Conservation (phyloP, 2,797 vertebrate genomes). For the Coregonus ussuriensis region DNA sequence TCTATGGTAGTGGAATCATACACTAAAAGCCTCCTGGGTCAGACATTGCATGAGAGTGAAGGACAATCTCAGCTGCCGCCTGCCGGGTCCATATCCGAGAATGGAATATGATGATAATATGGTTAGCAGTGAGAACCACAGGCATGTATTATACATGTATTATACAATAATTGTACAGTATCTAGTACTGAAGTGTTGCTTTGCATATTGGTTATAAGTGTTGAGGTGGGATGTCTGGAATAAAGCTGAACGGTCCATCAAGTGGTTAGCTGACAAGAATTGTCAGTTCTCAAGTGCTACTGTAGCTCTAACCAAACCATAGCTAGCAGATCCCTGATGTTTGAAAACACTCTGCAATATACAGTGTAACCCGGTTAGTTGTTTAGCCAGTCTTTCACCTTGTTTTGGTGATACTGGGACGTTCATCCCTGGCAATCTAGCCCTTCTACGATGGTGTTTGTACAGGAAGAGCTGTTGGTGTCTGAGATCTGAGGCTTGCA, state of each 20-base stretch:
- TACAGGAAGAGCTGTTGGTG: neutral
- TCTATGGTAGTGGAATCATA: neutral
- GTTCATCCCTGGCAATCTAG: neutral
- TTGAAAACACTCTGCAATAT: neutral
- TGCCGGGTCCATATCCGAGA: neutral
- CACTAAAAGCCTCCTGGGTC: neutral
- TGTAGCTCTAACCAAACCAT: neutral
- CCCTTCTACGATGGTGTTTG: neutral
- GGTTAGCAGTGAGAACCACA: neutral
- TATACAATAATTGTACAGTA: no score
- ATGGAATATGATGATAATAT: neutral
- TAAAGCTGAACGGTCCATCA: neutral
- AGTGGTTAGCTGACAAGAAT: neutral
- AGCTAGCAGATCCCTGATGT: neutral
- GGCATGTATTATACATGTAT: no score
- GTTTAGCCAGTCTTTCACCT: neutral
- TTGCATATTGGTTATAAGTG: neutral
- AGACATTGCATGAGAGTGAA: neutral
- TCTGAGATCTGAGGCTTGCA: neutral
- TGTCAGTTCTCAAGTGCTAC: neutral
- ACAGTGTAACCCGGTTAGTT: neutral
- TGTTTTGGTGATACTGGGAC: neutral
- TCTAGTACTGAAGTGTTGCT: neutral
- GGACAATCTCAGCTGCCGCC: neutral
- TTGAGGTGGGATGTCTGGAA: neutral